Percentiles rank a stretch among this genome's conserved stretches.
Evolutionary conservation across 2,888 invertebrate genomes (phyloP).

Genomic region (Malthinus flaveolus): DNA sequence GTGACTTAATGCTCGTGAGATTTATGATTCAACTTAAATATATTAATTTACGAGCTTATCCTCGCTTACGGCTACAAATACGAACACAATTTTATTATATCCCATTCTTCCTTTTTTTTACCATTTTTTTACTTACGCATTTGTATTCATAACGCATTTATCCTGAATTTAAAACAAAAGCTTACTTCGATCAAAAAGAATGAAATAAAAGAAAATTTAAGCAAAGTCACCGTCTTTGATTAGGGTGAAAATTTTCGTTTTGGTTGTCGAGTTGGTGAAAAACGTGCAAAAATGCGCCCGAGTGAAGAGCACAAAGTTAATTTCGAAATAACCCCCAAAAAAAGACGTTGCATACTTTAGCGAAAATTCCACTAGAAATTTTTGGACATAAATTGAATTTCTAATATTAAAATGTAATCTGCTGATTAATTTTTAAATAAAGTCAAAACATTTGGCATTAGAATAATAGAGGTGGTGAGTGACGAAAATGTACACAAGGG

Average conservation of each 20-base stretch:
- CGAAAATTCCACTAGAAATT: neutral
- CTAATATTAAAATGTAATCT: neutral
- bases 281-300: neutral
- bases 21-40: conserved; percentile 54
- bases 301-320: conserved; percentile 1
- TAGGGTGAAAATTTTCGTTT: conserved; percentile 1
- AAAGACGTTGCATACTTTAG: too few relatives aligned
- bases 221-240: neutral
- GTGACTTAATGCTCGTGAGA: conserved; percentile 55
- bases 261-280: conserved; percentile 2
- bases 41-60: conserved; percentile 55
- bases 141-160: conserved; percentile 26
- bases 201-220: too few relatives aligned
- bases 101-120: conserved; percentile 17
- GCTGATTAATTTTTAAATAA: conserved; percentile 35
- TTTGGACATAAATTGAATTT: neutral
- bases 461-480: conserved; percentile 46
- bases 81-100: conserved; percentile 28
- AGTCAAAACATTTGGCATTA: conserved; percentile 46
- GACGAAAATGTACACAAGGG: conserved; percentile 46
- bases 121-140: conserved; percentile 15
- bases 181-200: too few relatives aligned
- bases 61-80: conserved; percentile 43
- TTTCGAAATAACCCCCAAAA: too few relatives aligned
- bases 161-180: too few relatives aligned